These are phyloP conservation scores for Scaptomyza flava DNA, from an alignment of 2,888 invertebrate genomes.

Conservation along the genomic window DNA sequence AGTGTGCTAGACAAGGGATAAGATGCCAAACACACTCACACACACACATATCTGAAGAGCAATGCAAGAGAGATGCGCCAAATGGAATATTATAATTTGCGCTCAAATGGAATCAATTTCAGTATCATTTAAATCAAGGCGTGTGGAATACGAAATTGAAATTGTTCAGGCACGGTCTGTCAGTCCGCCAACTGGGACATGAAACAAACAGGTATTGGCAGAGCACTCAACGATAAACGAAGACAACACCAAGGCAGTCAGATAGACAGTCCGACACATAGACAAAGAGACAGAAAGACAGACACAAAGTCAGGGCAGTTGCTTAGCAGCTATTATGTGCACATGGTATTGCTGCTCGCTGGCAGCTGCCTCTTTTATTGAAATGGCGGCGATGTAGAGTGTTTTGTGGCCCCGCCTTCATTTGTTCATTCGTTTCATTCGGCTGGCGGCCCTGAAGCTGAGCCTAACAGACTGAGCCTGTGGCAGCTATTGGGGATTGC, in stretches of 20 bases:
- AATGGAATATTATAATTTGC: constrained; percentile 73
- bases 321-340: constrained; percentile 80
- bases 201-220: constrained; percentile 60
- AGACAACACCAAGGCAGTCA: constrained; percentile 17
- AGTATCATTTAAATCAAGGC: constrained; percentile 75
- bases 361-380: constrained; percentile 21
- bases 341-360: constrained; percentile 55
- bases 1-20: constrained; percentile 18
- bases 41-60: neutral
- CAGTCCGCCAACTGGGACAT: constrained; percentile 68
- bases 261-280: constrained; percentile 3
- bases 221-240: constrained; percentile 56
- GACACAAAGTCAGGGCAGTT: constrained; percentile 45
- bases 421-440: constrained; percentile 70
- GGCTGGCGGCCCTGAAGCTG: constrained; percentile 29
- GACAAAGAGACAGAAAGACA: constrained; percentile 1
- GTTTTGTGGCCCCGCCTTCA: constrained; percentile 51
- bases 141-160: constrained; percentile 23
- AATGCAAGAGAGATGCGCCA: constrained; percentile 1
- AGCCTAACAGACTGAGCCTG: constrained; percentile 25
- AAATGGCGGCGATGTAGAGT: constrained; percentile 36
- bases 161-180: constrained; percentile 38
- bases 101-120: constrained; percentile 78
- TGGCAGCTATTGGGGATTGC: constrained; percentile 53
- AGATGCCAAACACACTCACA: neutral